These are phyloP conservation scores for Parapsyche elsis DNA, from an alignment of 1,140 invertebrate species.

Conservation along the genomic window DNA sequence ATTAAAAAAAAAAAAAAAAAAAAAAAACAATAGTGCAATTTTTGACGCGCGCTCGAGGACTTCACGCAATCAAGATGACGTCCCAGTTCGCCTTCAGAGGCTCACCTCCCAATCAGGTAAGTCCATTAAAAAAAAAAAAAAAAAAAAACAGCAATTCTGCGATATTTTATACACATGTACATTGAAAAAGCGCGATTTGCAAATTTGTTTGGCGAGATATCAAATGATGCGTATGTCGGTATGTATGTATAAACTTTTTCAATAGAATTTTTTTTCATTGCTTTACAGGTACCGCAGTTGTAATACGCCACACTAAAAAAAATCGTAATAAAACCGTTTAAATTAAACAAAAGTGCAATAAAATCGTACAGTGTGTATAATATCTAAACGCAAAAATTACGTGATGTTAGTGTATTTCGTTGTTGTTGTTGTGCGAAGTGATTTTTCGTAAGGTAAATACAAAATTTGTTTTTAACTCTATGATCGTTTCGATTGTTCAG, in stretches of 20 bases:
- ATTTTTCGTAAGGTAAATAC: neutral
- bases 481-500: neutral
- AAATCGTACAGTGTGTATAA: neutral
- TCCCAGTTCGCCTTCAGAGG: constrained; percentile 76
- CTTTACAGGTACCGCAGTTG: constrained; percentile 12
- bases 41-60: neutral
- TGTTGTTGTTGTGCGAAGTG: neutral
- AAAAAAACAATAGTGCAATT: too few species aligned
- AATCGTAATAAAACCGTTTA: constrained; percentile 1
- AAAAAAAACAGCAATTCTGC: neutral
- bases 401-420: neutral
- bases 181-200: neutral
- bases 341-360: constrained; percentile 4
- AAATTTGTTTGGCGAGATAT: neutral
- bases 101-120: constrained; percentile 75
- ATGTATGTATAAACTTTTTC: neutral
- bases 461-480: neutral
- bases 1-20: neutral
- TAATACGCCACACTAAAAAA: neutral
- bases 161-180: neutral
- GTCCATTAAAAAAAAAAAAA: constrained; percentile 16
- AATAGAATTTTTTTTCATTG: constrained; percentile 9
- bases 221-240: neutral
- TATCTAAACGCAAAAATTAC: neutral
- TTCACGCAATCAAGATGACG: constrained; percentile 59